Base-by-base conservation (phyloP, 1,140 invertebrate species). In the Atta colombica region DNA sequence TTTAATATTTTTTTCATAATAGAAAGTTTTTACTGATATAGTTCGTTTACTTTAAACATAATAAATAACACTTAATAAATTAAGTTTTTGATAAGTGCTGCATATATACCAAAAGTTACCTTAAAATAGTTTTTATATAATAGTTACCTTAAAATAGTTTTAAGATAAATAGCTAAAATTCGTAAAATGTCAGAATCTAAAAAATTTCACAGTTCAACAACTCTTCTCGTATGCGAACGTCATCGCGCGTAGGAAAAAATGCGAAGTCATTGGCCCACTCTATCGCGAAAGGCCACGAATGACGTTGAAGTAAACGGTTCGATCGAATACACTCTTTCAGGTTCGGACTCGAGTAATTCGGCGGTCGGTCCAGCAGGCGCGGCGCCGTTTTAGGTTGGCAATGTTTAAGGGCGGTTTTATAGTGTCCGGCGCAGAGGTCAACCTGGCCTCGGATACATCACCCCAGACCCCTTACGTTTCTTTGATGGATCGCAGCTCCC, bases 341-440 rank as follows among this genome's bases (percentile, higher is more conserved):
- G 66, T 58, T 72, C 66, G 63, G 14, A 71, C 51, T 61, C 69
- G 21, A 75, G 80, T 84, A 84, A 84, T 84, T 84, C 80, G 80
- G 80, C 55, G 39, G 63, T 21, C 69, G 58, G 45, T 45, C 45
- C 69, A 53, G 16, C n/a, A 51, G 49, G 25, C 80, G 80, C 53
- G 14, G 49, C 49, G 49, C 49, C 89, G 88, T 49, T 90, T 91
- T 78, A 72, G 65, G 80, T 77, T 71, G 80, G 90, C 85, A 86
- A 89, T 88, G 89, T 91, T 91, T 91, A 91, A 91, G 90, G 92
- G 93, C 90, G 91, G 92, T 94, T 94, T 94, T 94, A 94, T 94
- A 93, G 93, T 93, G 92, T 93, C 92, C 93, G 90, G 93, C 90
- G 89, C 93, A 94, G 88, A 93, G 93, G 93, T 94, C 93, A 94